Evolutionary conservation across 2,888 invertebrate genomes (phyloP).

Genomic region (Acronicta aceris): DNA sequence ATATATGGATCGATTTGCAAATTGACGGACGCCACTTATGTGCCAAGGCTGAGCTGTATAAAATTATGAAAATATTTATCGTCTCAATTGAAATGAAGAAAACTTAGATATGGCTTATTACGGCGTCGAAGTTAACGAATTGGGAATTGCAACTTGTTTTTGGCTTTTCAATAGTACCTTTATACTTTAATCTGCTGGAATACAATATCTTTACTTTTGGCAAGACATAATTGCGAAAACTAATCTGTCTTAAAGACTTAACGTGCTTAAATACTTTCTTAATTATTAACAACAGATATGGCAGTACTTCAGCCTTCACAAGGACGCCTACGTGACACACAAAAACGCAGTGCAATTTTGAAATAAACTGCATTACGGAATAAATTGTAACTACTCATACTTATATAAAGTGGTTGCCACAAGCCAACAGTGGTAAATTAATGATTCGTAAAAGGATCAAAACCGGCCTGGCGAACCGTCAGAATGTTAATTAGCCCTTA

Average conservation of each 20-base stretch:
- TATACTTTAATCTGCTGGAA: too few relatives aligned
- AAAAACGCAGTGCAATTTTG: constrained; percentile 20
- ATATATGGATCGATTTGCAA: constrained; percentile 35
- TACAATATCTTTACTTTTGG: too few relatives aligned
- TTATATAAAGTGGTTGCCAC: constrained; percentile 18
- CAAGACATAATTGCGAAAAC: too few relatives aligned
- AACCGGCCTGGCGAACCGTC: constrained; percentile 49
- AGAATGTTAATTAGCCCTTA: constrained; percentile 66
- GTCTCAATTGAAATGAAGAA: background rate
- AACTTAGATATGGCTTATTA: too few relatives aligned
- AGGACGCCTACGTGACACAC: constrained; percentile 31
- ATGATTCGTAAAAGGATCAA: constrained; percentile 54
- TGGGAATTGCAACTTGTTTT: too few relatives aligned
- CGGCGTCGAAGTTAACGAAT: too few relatives aligned
- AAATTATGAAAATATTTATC: constrained; percentile 15
- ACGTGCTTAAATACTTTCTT: constrained; percentile 11
- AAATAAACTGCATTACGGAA: constrained; percentile 24
- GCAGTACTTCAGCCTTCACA: constrained; percentile 34
- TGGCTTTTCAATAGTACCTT: too few relatives aligned
- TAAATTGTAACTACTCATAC: constrained; percentile 21
- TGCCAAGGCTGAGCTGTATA: constrained; percentile 17
- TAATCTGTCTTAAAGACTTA: background rate
- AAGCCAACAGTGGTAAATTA: constrained; percentile 32
- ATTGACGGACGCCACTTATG: constrained; percentile 24
- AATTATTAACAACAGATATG: constrained; percentile 17